Evolutionary conservation across 2,797 vertebrate genomes (phyloP).

Genomic region (Anomalospiza imberbis): DNA sequence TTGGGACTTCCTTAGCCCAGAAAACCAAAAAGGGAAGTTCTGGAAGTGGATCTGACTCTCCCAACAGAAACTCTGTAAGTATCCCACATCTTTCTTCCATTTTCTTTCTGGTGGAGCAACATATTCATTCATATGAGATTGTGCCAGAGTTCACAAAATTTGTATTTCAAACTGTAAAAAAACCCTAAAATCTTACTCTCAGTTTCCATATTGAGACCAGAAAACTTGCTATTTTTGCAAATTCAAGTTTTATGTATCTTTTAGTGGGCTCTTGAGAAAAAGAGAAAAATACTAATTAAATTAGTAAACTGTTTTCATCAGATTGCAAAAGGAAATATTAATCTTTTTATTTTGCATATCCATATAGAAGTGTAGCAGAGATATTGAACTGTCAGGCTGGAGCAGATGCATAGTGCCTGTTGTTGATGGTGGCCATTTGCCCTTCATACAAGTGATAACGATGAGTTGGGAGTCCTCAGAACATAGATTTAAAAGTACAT

Average conservation of each 20-base stretch:
- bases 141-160: not conserved
- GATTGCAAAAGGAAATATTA: not conserved
- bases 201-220: not conserved
- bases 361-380: not conserved
- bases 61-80: constrained; percentile 90
- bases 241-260: not conserved
- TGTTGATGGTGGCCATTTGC: not conserved
- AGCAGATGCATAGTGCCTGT: not conserved
- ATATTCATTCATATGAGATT: not conserved
- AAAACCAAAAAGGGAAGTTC: constrained; percentile 88
- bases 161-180: not conserved
- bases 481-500: not conserved
- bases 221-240: not conserved
- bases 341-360: not conserved
- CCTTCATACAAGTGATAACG: not conserved
- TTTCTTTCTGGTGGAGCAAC: not conserved
- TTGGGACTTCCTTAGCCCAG: constrained; percentile 95
- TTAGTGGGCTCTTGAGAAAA: not conserved
- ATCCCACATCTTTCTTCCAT: not conserved
- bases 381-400: not conserved
- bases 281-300: not conserved
- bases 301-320: not conserved
- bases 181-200: not conserved
- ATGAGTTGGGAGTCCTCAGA: not conserved
- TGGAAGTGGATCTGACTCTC: constrained; percentile 89